phyloP scores from a whole-genome alignment of 2,797 vertebrate species.

The Helarctos malayanus region DNA sequence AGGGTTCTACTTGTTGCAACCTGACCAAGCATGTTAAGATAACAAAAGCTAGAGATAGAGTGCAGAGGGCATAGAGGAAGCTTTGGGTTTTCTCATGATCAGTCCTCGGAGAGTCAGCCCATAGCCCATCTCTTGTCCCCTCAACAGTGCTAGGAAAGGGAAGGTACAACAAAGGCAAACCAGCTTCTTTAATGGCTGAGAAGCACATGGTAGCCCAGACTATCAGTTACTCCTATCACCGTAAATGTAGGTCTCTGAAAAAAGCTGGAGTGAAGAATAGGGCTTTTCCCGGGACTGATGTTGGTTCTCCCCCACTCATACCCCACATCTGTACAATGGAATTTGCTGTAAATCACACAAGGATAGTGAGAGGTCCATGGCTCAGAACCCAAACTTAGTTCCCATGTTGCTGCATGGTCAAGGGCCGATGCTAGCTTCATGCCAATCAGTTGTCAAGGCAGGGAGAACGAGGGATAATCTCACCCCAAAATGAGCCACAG shows the following conservation, averaged over 20 bases:
- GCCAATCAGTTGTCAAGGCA: background rate
- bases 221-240: background rate
- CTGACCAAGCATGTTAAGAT: background rate
- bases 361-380: background rate
- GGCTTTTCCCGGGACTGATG: background rate
- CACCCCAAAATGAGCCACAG: background rate
- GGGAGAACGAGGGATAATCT: background rate
- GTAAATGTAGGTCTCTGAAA: background rate
- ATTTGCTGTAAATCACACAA: background rate
- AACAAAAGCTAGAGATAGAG: background rate
- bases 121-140: background rate
- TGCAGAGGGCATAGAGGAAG: background rate
- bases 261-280: background rate
- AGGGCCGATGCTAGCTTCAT: background rate
- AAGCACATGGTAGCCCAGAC: background rate
- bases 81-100: background rate
- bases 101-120: background rate
- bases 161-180: background rate
- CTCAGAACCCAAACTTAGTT: background rate
- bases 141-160: background rate
- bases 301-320: background rate
- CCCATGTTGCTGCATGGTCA: background rate
- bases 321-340: background rate
- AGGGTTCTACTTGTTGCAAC: background rate
- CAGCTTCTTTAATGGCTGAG: background rate